Evolutionary conservation across 1,140 invertebrate species (phyloP).

Genomic region (Micrasema longulum): DNA sequence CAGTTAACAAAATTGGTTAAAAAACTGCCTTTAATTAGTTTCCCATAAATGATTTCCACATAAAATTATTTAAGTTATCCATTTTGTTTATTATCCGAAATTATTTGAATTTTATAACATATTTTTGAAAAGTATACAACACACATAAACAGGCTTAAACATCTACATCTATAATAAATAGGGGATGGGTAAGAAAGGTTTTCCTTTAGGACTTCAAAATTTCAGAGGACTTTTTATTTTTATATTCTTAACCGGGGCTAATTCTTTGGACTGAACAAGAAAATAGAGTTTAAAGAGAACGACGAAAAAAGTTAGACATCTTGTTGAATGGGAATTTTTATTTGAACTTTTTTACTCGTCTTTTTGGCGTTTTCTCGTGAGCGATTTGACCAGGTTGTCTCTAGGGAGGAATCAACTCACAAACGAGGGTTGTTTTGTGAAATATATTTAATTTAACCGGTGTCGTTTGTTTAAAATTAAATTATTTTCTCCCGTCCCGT

Average conservation of each 20-base stretch:
- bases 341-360: neutral
- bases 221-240: slow-evolving; percentile 11
- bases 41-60: no score
- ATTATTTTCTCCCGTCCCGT: neutral
- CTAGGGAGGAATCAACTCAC: neutral
- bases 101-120: no score
- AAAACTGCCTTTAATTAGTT: no score
- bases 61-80: no score
- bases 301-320: slow-evolving; percentile 25
- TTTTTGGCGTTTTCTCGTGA: neutral
- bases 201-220: no score
- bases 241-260: neutral
- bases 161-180: no score
- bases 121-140: no score
- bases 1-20: no score
- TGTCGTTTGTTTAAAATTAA: slow-evolving; percentile 17
- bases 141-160: no score
- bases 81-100: no score
- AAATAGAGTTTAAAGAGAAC: slow-evolving; percentile 8
- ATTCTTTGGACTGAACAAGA: slow-evolving; percentile 6
- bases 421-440: slow-evolving; percentile 1
- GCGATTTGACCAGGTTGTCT: no score
- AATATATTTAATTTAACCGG: slow-evolving; percentile 14
- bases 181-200: no score
- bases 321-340: slow-evolving; percentile 21